A percentile compares a stretch with the other conserved stretches of the same genome.
Evolutionary conservation across 2,888 invertebrate genomes (phyloP).

Genomic region (Eupeodes luniger): DNA sequence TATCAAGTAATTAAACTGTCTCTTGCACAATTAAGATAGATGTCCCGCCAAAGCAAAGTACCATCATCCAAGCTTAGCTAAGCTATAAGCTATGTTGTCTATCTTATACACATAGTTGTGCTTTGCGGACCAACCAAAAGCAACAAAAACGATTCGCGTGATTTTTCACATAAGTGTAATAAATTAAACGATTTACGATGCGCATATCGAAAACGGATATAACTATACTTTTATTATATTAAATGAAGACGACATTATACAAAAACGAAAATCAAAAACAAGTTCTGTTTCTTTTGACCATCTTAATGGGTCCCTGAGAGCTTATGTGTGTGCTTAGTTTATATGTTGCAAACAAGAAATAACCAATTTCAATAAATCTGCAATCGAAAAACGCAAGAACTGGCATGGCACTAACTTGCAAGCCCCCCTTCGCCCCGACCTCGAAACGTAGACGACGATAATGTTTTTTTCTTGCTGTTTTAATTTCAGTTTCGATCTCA

Average conservation of each 20-base stretch:
- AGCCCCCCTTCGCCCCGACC: neutral
- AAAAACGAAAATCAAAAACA: conserved; percentile 46
- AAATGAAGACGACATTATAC: conserved; percentile 34
- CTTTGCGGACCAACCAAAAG: neutral
- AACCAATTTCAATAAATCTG: conserved; percentile 73
- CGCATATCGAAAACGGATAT: conserved; percentile 73
- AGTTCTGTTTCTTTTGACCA: conserved; percentile 70
- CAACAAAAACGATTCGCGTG: conserved; percentile 57
- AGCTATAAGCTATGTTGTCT: conserved; percentile 26
- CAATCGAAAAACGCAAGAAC: conserved; percentile 63
- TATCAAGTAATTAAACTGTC: conserved; percentile 70
- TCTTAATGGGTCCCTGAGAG: conserved; percentile 43
- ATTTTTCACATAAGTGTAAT: conserved; percentile 55
- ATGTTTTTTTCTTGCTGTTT: conserved; percentile 36
- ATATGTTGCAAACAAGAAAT: conserved; percentile 60
- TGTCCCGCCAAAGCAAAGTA: conserved; percentile 38
- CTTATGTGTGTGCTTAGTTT: conserved; percentile 31
- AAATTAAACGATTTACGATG: conserved; percentile 75
- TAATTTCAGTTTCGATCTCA: neutral
- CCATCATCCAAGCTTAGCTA: neutral
- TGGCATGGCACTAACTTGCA: neutral
- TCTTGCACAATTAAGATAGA: conserved; percentile 73
- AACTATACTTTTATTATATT: conserved; percentile 58
- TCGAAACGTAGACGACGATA: neutral
- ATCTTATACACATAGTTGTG: neutral